Evolutionary conservation across 2,113 vertebrate genomes (phyloP).

Genomic region (Rhodinocichla rosea): DNA sequence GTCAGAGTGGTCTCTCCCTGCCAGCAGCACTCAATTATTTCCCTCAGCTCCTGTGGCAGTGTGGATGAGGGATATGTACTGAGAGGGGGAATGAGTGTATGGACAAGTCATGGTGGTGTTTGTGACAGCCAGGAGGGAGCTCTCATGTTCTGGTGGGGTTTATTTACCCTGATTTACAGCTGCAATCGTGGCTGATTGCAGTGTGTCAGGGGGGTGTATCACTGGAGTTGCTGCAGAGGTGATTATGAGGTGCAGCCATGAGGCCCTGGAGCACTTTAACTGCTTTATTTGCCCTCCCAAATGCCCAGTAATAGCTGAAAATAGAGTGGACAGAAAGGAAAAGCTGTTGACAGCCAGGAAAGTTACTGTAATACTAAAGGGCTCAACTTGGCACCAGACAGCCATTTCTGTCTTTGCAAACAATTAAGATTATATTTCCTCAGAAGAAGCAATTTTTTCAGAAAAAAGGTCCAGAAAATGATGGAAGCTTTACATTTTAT

Average conservation of each 20-base stretch:
- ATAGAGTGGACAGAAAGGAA: not conserved
- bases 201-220: not conserved
- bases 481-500: not conserved
- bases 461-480: not conserved
- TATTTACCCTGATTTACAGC: not conserved
- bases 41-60: not conserved
- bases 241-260: not conserved
- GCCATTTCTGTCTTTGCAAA: conserved; percentile 17
- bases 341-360: not conserved
- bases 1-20: not conserved
- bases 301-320: conserved; percentile 3
- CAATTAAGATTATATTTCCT: not conserved
- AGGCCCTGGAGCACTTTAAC: conserved; percentile 9
- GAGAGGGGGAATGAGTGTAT: not conserved
- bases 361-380: not conserved
- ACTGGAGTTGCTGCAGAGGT: not conserved
- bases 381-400: not conserved
- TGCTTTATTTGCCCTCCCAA: not conserved
- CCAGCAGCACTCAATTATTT: not conserved
- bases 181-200: not conserved
- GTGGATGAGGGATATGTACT: not conserved
- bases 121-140: not conserved
- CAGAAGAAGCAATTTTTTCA: not conserved
- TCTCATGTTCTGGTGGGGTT: not conserved
- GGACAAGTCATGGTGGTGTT: not conserved